These are phyloP conservation scores for Ifrita kowaldi DNA, from an alignment of 2,113 vertebrate species.

Conservation along the genomic window DNA sequence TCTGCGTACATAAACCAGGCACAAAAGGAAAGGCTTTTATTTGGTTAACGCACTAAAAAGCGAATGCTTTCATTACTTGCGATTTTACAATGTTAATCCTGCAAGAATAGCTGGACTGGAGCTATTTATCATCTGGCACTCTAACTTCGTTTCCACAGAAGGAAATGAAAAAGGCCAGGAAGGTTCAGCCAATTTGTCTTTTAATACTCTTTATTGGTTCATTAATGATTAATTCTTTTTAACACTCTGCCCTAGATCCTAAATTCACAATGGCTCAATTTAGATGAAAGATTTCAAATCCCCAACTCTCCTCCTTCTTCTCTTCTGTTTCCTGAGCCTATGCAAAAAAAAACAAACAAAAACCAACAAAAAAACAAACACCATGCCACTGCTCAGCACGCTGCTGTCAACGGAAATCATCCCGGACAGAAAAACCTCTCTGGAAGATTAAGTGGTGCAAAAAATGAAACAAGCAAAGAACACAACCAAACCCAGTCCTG, in stretches of 20 bases:
- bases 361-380: no score
- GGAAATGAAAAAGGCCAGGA: conserved; percentile 41
- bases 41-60: neutral
- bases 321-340: neutral
- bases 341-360: neutral
- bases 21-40: neutral
- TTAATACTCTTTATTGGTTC: conserved; percentile 65
- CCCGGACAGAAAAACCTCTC: neutral
- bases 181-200: conserved; percentile 66
- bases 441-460: neutral
- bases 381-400: neutral
- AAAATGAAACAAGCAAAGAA: neutral
- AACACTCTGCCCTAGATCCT: conserved; percentile 48
- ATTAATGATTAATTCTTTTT: conserved; percentile 69
- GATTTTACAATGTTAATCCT: conserved; percentile 9
- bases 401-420: neutral
- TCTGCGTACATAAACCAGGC: neutral
- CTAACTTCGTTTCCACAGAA: conserved; percentile 38
- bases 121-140: conserved; percentile 30
- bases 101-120: neutral
- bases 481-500: neutral
- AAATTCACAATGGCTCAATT: conserved; percentile 53
- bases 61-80: neutral
- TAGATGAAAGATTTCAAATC: conserved; percentile 45
- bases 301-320: neutral